A percentile compares a stretch with the other conserved stretches of the same genome.
Evolutionary conservation across 2,888 invertebrate genomes (phyloP).

Genomic region (Busseola fusca): DNA sequence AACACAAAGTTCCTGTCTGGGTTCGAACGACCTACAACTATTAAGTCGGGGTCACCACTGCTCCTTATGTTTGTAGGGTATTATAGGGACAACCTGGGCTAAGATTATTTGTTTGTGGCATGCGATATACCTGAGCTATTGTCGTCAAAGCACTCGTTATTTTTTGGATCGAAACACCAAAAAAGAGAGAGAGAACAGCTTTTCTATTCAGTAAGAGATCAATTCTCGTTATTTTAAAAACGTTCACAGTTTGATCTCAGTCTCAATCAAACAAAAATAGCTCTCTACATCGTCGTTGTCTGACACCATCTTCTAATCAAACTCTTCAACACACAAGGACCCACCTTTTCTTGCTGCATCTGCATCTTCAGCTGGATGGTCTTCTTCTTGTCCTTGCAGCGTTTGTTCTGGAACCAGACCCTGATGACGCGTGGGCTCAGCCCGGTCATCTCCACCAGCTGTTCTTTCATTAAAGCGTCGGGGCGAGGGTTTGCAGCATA

Average conservation of each 20-base stretch:
- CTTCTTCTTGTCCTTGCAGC: conserved; percentile 99
- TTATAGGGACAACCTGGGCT: neutral
- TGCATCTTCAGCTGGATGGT: conserved; percentile 99
- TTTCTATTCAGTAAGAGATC: neutral
- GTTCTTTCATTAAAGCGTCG: conserved; percentile 99
- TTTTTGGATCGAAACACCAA: neutral
- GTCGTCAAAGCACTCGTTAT: neutral
- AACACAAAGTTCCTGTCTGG: neutral
- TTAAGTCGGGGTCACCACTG: neutral
- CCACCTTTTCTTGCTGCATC: conserved; percentile 98
- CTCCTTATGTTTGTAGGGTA: neutral
- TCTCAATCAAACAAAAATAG: neutral
- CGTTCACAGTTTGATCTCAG: neutral
- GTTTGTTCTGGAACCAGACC: conserved; percentile 99
- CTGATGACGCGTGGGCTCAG: conserved; percentile 99
- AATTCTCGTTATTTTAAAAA: neutral
- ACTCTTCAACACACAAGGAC: conserved; percentile 47
- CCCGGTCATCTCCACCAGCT: conserved; percentile 99
- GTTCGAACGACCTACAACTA: neutral
- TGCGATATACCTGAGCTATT: neutral
- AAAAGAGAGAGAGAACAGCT: neutral
- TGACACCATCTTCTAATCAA: neutral
- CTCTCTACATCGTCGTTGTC: neutral
- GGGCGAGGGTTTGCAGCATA: conserved; percentile 99
- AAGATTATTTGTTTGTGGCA: neutral